These are phyloP conservation scores for Acheta domesticus DNA, from an alignment of 2,888 invertebrate genomes.

Conservation along the genomic window DNA sequence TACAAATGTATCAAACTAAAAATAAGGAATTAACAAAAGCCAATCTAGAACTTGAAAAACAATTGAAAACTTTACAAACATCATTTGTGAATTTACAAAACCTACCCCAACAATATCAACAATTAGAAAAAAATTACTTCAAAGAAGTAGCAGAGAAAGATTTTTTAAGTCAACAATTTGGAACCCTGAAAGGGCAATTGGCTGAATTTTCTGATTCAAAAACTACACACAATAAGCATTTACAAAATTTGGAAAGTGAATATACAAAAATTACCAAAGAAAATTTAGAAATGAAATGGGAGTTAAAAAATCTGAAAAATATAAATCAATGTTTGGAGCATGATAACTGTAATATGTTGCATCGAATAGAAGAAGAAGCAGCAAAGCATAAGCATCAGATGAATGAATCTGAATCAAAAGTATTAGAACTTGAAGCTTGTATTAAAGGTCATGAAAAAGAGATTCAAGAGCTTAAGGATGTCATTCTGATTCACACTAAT, in stretches of 20 bases:
- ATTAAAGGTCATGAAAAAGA: not conserved
- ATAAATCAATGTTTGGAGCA: not conserved
- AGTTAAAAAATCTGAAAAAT: not conserved
- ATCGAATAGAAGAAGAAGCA: not conserved
- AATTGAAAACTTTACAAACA: not conserved
- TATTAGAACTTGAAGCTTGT: not conserved
- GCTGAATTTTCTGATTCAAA: not conserved
- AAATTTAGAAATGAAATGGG: not conserved
- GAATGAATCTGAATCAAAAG: not conserved
- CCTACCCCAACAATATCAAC: not conserved
- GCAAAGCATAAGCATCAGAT: not conserved
- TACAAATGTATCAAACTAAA: not conserved
- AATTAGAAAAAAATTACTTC: not conserved
- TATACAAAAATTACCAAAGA: not conserved
- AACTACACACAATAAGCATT: not conserved
- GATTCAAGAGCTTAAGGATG: not conserved
- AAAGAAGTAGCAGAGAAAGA: slow-evolving; percentile 9
- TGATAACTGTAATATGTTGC: slow-evolving; percentile 4
- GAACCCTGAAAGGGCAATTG: not conserved
- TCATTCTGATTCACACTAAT: not conserved
- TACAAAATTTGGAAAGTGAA: not conserved
- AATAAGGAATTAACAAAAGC: not conserved
- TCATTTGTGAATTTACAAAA: not conserved
- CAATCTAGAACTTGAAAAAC: not conserved
- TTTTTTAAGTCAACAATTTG: not conserved